phyloP scores from a whole-genome alignment of 2,888 invertebrate genomes.

The Lomographa bimaculata region DNA sequence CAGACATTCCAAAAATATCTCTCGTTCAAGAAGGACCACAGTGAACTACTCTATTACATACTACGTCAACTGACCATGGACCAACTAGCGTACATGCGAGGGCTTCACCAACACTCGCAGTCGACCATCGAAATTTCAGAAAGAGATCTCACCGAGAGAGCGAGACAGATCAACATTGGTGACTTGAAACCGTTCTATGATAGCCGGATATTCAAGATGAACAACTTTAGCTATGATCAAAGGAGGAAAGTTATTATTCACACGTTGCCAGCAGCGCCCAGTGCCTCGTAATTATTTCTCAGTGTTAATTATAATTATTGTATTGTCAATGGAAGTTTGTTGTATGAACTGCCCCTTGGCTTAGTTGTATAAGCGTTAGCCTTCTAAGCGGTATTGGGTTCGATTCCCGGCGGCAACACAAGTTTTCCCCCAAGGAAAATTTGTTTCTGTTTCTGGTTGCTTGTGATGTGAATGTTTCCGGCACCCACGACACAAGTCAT shows the following conservation, averaged over 20 bases:
- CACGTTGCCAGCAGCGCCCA: conserved; percentile 85
- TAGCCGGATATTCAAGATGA: conserved; percentile 93
- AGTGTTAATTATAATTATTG: no score
- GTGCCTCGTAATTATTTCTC: conserved; percentile 40
- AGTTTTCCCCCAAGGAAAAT: no score
- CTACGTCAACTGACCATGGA: conserved; percentile 96
- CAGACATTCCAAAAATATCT: conserved; percentile 97
- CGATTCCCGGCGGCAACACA: no score
- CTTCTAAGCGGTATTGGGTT: no score
- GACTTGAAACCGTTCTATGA: conserved; percentile 96
- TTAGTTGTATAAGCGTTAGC: no score
- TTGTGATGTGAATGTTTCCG: no score
- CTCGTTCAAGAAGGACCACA: conserved; percentile 97
- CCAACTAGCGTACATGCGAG: conserved; percentile 92
- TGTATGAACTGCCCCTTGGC: no score
- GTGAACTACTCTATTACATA: conserved; percentile 97
- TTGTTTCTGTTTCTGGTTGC: no score
- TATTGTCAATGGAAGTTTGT: no score
- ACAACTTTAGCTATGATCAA: conserved; percentile 93
- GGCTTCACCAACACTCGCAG: conserved; percentile 86
- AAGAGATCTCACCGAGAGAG: conserved; percentile 88
- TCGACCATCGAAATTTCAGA: conserved; percentile 91
- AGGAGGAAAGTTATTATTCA: conserved; percentile 94
- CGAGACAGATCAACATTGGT: conserved; percentile 94
- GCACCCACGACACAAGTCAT: no score